Base-by-base conservation (phyloP, 1,140 invertebrate genomes). In the Drosophila ficusphila region DNA sequence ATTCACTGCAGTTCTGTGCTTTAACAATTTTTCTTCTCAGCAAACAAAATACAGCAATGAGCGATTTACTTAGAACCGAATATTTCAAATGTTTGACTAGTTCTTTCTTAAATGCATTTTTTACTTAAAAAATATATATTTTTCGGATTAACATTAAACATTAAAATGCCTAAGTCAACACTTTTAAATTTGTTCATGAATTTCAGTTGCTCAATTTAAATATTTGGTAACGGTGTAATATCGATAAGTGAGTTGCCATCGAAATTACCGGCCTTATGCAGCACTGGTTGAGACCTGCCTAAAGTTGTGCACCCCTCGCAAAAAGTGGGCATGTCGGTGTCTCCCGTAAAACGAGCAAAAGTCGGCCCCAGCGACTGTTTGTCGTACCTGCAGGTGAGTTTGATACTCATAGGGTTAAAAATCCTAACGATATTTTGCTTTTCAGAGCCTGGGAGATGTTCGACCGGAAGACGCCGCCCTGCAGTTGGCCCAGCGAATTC, bases 371-470 rank as follows among this genome's bases (percentile, higher is more conserved):
- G 60, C 41, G 67, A 83, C n/a, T 82, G 52, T 21, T 57, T 82
- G 5, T 21, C 25, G 8, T 82, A 82, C 21, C 23, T 82, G 36
- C 56, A 78, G 79, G 78, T 82, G 44, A 33, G 36, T 31, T 23
- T 1, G 3, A 0, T n/a, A n/a, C 1, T 9, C 4, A 2, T n/a
- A 1, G 3, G 4, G 3, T 3, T 0, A 27, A 0, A 21, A n/a
- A n/a, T n/a, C 16, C 2, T 27, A 64, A 67, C 16, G 1, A 21
- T 14, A 9, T 6, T 7, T 33, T 38, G 4, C 11, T 0, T 12
- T 23, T 8, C 18, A 86, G 79, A 49, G 42, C 5, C 57, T 88
- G 18, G 82, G 68, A 8, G 77, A 81, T 51, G 82, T 75, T 8
- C 34, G 14, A 27, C 82, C 77, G 11, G 64, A 73, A 23, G 68